Conservation (phyloP, 2,888 invertebrate genomes). For the Tholera decimalis region DNA sequence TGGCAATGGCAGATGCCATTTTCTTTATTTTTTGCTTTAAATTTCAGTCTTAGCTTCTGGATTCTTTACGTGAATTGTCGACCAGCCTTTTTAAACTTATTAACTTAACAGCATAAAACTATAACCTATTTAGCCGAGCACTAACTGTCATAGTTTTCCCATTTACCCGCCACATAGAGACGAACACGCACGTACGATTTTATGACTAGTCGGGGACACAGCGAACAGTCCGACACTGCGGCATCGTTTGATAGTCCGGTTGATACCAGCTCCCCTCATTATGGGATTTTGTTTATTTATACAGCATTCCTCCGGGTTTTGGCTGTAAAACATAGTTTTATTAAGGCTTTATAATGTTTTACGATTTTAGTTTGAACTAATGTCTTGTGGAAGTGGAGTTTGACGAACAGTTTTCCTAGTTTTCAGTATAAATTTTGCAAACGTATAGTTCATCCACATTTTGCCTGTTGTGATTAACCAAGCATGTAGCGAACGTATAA, state of each 20-base stretch:
- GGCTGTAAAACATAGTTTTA: constrained; percentile 40
- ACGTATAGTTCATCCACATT: neutral
- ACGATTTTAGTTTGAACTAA: constrained; percentile 31
- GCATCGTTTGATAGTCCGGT: constrained; percentile 37
- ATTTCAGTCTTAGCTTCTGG: too few species aligned
- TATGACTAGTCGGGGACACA: constrained; percentile 38
- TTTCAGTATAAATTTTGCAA: neutral
- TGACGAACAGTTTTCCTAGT: neutral
- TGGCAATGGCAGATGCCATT: too few species aligned
- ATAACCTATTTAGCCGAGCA: constrained; percentile 2
- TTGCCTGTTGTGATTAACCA: neutral
- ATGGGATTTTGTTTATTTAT: constrained; percentile 31
- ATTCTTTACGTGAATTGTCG: too few species aligned
- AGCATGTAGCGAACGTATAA: too few species aligned
- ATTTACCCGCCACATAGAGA: constrained; percentile 21
- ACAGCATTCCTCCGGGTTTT: constrained; percentile 13
- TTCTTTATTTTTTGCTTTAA: too few species aligned
- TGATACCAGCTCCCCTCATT: constrained; percentile 35
- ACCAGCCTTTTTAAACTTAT: too few species aligned
- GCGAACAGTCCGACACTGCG: constrained; percentile 20
- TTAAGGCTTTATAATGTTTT: constrained; percentile 19
- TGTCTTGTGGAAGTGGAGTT: constrained; percentile 2
- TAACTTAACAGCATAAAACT: too few species aligned
- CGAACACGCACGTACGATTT: constrained; percentile 53
- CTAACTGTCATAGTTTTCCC: neutral